Percentiles rank a stretch among this genome's conserved stretches.
Evolutionary conservation across 2,797 vertebrate species (phyloP).

Genomic region (Iguana delicatissima): DNA sequence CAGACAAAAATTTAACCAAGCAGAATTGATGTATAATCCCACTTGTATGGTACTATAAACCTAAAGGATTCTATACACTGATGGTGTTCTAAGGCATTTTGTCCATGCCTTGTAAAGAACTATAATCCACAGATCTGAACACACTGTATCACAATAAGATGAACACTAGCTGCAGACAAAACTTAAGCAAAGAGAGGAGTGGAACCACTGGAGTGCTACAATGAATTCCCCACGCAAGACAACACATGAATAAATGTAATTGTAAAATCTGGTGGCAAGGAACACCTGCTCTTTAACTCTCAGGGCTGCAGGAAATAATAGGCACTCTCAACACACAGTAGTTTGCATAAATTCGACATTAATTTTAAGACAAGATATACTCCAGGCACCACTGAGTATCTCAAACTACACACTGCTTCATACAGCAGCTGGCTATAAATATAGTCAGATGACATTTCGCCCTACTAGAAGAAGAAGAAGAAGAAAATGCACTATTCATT

Average conservation of each 20-base stretch:
- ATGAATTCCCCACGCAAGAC: constrained; percentile 4
- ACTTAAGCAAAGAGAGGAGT: not conserved
- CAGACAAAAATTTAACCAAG: not conserved
- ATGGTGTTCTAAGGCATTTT: not conserved
- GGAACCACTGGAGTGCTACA: constrained; percentile 6
- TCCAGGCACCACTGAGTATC: not conserved
- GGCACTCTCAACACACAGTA: not conserved
- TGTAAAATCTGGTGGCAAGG: constrained; percentile 26
- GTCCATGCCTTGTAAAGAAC: not conserved
- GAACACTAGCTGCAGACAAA: constrained; percentile 10
- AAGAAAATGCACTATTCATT: not conserved
- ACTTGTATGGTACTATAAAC: not conserved
- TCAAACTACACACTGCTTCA: not conserved
- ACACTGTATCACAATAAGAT: not conserved
- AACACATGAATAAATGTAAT: constrained; percentile 5
- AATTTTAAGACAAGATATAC: constrained; percentile 13
- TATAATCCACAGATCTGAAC: not conserved
- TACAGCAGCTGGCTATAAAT: constrained; percentile 11
- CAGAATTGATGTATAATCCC: not conserved
- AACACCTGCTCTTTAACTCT: constrained; percentile 30
- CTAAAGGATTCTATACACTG: not conserved
- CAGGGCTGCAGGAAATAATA: not conserved
- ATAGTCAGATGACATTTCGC: not conserved
- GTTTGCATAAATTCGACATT: not conserved
- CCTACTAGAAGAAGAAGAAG: not conserved